Conservation (phyloP, 35 echinoderm and acorn worm genomes). For the Strongylocentrotus purpuratus region DNA sequence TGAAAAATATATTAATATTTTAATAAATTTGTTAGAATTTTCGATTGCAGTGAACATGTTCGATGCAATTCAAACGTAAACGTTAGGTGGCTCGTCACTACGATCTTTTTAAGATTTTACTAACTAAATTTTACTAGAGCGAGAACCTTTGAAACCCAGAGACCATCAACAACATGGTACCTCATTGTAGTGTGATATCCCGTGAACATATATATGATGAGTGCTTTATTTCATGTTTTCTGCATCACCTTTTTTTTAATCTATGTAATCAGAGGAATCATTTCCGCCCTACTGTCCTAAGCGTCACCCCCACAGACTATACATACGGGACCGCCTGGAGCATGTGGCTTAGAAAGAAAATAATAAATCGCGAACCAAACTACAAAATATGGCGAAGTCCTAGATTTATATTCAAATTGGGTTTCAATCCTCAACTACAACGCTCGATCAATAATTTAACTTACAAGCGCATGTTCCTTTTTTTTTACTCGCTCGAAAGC, state of each 20-base stretch:
- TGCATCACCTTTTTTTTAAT: background rate
- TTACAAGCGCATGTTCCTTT: background rate
- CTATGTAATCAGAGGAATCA: background rate
- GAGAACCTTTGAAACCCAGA: too few relatives aligned
- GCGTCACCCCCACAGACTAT: background rate
- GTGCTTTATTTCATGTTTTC: background rate
- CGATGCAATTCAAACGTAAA: too few relatives aligned
- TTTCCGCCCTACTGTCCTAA: background rate
- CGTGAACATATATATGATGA: too few relatives aligned
- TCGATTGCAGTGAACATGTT: too few relatives aligned
- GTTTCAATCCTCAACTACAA: background rate
- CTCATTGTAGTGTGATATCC: too few relatives aligned
- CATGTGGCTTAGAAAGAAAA: background rate
- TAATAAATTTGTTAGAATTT: too few relatives aligned
- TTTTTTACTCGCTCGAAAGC: background rate
- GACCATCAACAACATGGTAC: too few relatives aligned
- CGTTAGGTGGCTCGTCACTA: too few relatives aligned
- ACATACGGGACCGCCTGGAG: background rate
- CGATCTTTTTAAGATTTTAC: too few relatives aligned
- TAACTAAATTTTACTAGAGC: too few relatives aligned
- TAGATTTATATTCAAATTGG: background rate
- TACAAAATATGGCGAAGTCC: background rate
- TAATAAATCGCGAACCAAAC: background rate
- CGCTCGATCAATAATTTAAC: background rate
- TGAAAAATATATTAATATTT: too few relatives aligned